Conservation (phyloP, 2,113 vertebrate genomes). For the Pyrgilauda ruficollis region DNA sequence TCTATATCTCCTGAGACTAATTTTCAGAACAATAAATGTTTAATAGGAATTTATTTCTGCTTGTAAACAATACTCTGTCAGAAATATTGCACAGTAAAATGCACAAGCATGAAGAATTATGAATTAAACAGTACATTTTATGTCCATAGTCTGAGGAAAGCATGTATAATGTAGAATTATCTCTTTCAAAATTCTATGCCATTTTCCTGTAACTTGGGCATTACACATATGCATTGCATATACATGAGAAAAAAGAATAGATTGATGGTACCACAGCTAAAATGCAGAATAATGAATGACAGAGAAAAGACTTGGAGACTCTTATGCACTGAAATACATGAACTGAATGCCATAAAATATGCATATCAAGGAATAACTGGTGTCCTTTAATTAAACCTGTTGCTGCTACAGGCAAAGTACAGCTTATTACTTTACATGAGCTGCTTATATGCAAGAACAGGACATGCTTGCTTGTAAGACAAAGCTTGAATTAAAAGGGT, state of each 20-base stretch:
- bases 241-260: neutral
- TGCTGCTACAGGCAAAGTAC: neutral
- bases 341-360: neutral
- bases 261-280: neutral
- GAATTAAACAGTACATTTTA: neutral
- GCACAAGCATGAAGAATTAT: neutral
- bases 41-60: neutral
- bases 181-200: neutral
- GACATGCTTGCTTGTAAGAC: neutral
- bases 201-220: neutral
- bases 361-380: neutral
- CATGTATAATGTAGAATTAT: neutral
- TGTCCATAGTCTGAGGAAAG: neutral
- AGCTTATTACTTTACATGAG: neutral
- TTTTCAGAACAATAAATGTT: neutral
- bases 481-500: neutral
- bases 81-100: neutral
- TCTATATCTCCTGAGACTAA: neutral
- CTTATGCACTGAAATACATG: neutral
- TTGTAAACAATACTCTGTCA: neutral
- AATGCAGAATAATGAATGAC: neutral
- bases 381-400: neutral
- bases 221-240: neutral
- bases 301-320: neutral
- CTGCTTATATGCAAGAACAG: neutral